Conservation (phyloP, 2,888 invertebrate genomes). For the Oxytorus armatus region DNA sequence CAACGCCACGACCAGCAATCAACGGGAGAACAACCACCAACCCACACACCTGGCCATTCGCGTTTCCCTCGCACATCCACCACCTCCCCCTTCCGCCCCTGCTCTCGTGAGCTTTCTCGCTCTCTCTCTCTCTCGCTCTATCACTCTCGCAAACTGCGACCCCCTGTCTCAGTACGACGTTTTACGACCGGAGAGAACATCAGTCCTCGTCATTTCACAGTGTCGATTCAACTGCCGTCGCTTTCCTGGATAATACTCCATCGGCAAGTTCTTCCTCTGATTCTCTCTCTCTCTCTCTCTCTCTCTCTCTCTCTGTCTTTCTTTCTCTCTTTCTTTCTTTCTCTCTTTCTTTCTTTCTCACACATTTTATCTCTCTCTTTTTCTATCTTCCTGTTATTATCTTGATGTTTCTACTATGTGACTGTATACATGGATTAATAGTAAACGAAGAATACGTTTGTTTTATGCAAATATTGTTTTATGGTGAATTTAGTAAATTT, state of each 20-base stretch:
- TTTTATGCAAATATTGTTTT: background rate
- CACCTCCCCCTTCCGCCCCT: slow-evolving; percentile 20
- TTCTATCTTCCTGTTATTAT: background rate
- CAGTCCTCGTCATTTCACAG: slow-evolving; percentile 60
- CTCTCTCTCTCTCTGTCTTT: slow-evolving; percentile 18
- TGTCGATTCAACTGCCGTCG: slow-evolving; percentile 64
- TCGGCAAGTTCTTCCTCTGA: slow-evolving; percentile 61
- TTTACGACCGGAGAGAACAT: slow-evolving; percentile 59
- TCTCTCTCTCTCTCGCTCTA: no score
- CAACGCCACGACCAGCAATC: background rate
- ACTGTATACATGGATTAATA: background rate
- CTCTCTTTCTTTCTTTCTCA: background rate
- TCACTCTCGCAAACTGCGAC: slow-evolving; percentile 20
- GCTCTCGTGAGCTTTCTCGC: slow-evolving; percentile 51
- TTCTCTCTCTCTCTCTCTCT: slow-evolving; percentile 17
- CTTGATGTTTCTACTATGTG: slow-evolving; percentile 18
- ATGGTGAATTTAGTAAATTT: background rate
- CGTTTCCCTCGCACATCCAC: slow-evolving; percentile 32
- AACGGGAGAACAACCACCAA: no score
- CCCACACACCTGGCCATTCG: background rate
- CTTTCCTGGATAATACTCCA: slow-evolving; percentile 66
- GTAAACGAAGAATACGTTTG: background rate
- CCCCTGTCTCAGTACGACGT: slow-evolving; percentile 52
- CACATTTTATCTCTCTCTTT: no score
- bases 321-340: slow-evolving; percentile 14